These are phyloP conservation scores for Lophura nycthemera DNA, from an alignment of 2,113 vertebrate genomes.

Conservation along the genomic window DNA sequence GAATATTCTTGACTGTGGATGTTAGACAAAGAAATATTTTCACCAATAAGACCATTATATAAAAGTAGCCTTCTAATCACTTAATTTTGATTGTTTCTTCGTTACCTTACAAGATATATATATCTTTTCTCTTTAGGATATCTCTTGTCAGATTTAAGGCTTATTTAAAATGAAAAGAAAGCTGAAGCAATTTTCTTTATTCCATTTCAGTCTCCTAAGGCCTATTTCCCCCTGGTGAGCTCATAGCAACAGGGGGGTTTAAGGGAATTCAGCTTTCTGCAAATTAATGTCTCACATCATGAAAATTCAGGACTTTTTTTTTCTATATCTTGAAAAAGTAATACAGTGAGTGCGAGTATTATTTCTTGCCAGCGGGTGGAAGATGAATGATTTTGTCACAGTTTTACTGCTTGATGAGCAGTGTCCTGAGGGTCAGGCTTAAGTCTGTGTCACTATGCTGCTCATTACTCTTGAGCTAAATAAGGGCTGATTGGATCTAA, in stretches of 20 bases:
- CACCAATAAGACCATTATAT: conserved; percentile 53
- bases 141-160: conserved; percentile 87
- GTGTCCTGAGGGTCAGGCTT: conserved; percentile 91
- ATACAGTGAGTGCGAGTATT: conserved; percentile 89
- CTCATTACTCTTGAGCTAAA: conserved; percentile 94
- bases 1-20: conserved; percentile 9
- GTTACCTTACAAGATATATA: conserved; percentile 80
- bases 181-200: conserved; percentile 90
- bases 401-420: conserved; percentile 92
- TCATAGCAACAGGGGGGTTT: conserved; percentile 89
- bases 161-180: conserved; percentile 91
- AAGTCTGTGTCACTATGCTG: conserved; percentile 91
- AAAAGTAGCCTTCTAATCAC: conserved; percentile 76
- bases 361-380: conserved; percentile 91
- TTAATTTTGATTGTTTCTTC: conserved; percentile 83
- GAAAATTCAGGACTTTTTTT: conserved; percentile 87
- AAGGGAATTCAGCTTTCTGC: conserved; percentile 89
- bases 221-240: conserved; percentile 86
- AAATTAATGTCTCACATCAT: conserved; percentile 91
- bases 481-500: conserved; percentile 92
- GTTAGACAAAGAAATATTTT: conserved; percentile 72
- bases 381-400: conserved; percentile 93
- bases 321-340: conserved; percentile 86
- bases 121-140: conserved; percentile 84
- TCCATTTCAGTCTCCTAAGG: conserved; percentile 89